Percentiles rank a stretch among this genome's conserved stretches.
phyloP scores from a whole-genome alignment of 92 coral and sea anemone species.

The Epizoanthus fatuus region DNA sequence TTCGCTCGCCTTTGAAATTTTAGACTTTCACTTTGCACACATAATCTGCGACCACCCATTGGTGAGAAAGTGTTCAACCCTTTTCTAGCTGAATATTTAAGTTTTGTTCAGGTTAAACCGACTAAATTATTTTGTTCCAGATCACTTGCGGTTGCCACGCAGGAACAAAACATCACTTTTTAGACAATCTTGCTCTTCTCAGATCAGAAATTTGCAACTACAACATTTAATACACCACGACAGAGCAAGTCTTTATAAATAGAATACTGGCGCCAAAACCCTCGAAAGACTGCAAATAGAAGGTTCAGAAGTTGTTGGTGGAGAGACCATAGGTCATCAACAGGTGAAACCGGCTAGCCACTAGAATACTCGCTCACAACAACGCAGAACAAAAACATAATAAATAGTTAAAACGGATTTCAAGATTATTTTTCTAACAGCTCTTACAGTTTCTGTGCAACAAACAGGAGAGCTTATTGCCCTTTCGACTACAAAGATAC shows the following conservation, averaged over 20 bases:
- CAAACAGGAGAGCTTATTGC: conserved; percentile 35
- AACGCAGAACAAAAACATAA: conserved; percentile 19
- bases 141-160: background rate
- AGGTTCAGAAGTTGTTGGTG: background rate
- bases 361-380: conserved; percentile 10
- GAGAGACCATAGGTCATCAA: background rate
- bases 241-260: background rate
- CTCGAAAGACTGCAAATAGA: background rate
- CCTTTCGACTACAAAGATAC: conserved; percentile 14
- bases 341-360: conserved; percentile 36
- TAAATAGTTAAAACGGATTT: conserved; percentile 29
- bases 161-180: background rate
- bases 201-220: background rate
- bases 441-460: conserved; percentile 9
- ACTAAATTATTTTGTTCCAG: conserved; percentile 9
- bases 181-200: background rate
- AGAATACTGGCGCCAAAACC: background rate
- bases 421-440: conserved; percentile 14
- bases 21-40: background rate
- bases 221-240: background rate
- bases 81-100: background rate
- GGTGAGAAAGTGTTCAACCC: background rate
- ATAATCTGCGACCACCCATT: background rate
- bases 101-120: background rate
- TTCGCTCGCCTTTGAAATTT: background rate